Evolutionary conservation across 1,140 invertebrate species (phyloP).

Genomic region (Aradophagus sp.): DNA sequence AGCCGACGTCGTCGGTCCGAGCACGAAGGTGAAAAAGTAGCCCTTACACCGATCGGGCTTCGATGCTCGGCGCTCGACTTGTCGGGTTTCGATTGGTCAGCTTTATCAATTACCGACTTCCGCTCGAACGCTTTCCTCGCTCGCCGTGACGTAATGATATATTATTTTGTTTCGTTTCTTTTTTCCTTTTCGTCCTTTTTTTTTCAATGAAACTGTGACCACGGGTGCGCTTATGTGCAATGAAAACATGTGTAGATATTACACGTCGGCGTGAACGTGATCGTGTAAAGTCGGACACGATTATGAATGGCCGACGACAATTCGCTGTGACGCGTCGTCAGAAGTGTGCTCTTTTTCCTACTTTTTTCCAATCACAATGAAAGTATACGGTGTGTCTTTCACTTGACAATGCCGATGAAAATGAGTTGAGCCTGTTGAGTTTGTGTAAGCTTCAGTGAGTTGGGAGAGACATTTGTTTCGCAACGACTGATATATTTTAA

Average conservation of each 20-base stretch:
- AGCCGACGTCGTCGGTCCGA: slow-evolving; percentile 25
- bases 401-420: too few species aligned
- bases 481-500: too few species aligned
- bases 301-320: too few species aligned
- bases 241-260: slow-evolving; percentile 26
- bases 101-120: slow-evolving; percentile 53
- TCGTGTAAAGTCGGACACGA: slow-evolving; percentile 17
- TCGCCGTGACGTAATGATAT: slow-evolving; percentile 23
- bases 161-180: too few species aligned
- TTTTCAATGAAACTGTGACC: slow-evolving; percentile 17
- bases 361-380: too few species aligned
- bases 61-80: slow-evolving; percentile 30
- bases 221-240: slow-evolving; percentile 8
- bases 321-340: too few species aligned
- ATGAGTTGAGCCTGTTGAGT: too few species aligned
- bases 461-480: too few species aligned
- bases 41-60: slow-evolving; percentile 10
- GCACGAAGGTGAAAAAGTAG: slow-evolving; percentile 36
- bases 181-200: too few species aligned
- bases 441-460: too few species aligned
- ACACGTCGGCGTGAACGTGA: slow-evolving; percentile 2
- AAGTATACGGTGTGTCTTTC: too few species aligned
- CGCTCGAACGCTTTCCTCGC: slow-evolving; percentile 28
- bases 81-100: slow-evolving; percentile 59
- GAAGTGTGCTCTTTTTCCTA: too few species aligned